Base-by-base conservation (phyloP, 1,140 invertebrate species). In the Frieseomelitta varia region DNA sequence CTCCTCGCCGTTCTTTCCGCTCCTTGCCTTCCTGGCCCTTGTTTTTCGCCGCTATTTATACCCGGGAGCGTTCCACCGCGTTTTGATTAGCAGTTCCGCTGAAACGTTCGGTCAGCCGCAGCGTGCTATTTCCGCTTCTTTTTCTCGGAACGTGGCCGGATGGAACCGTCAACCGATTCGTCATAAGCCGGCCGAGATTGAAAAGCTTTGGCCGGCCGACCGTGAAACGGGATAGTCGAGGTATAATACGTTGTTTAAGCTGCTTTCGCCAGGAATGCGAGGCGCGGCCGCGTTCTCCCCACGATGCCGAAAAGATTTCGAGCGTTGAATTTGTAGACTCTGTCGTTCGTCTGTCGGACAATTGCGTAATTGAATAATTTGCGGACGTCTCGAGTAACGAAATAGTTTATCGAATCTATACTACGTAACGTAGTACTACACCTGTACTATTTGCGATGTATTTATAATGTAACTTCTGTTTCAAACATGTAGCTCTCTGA, bases 71-170 rank as follows among this genome's bases (percentile, higher is more conserved):
- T 89, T 87, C 68, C 80, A 65, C 78, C 53, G 63, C 73, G 51
- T 76, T 82, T 79, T 86, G 87, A 88, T 88, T 84, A 81, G 85
- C 77, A 63, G 71, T 67, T 73, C 77, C 63, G 79, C 24, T 73
- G 72, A 69, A 81, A 88, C 27, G 77, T 67, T 88, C 77, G 63
- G 61, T 30, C 75, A 68, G 30, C 47, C 68, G 21, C 73, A 2
- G 1, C 21, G 47, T 19, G 3, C 2, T 58, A 61, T 39, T 78
- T 53, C n/a, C n/a, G n/a, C 19, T 27, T 2, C 58, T 47, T 39
- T 51, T 51, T 14, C 19, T 14, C n/a, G 27, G 27, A 24, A 24
- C 68, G 68, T 24, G 12, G 39, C 34, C 21, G 39, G 39, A 71
- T n/a, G 4, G 53, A 71, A 71, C 56, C 17, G 65, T 61, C 21